Evolutionary conservation across 1,140 invertebrate genomes (phyloP).

Genomic region (Trissolcus basalis): DNA sequence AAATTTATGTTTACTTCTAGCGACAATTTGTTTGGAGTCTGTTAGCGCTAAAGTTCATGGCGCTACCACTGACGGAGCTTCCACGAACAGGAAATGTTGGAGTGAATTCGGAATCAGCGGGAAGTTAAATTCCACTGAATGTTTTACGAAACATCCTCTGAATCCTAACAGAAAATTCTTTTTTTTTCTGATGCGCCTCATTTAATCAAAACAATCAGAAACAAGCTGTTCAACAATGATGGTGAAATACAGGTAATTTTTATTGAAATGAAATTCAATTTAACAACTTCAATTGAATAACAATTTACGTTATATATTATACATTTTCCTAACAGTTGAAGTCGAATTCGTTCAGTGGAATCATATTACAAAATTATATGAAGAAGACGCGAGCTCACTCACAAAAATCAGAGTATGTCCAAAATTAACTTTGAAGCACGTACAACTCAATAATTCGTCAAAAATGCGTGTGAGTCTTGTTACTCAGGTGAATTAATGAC

Average conservation of each 20-base stretch:
- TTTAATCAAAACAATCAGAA: constrained; percentile 3
- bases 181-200: constrained; percentile 3
- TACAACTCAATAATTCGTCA: constrained; percentile 8
- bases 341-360: neutral
- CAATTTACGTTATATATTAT: no score
- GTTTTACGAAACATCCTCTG: constrained; percentile 7
- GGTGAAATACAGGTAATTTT: neutral
- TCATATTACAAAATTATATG: neutral
- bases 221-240: constrained; percentile 1
- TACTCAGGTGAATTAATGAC: constrained; percentile 9
- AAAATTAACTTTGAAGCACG: constrained; percentile 12
- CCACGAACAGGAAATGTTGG: constrained; percentile 27
- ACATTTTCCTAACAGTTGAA: neutral
- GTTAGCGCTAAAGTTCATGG: constrained; percentile 26
- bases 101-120: constrained; percentile 28
- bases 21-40: constrained; percentile 19
- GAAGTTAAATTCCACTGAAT: neutral
- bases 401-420: constrained; percentile 6
- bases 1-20: neutral
- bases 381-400: neutral
- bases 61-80: constrained; percentile 13
- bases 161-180: neutral
- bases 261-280: neutral
- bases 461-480: constrained; percentile 17
- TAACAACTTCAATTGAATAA: neutral